Conservation (phyloP, 2,797 vertebrate genomes). For the Pantherophis vulpinus region DNA sequence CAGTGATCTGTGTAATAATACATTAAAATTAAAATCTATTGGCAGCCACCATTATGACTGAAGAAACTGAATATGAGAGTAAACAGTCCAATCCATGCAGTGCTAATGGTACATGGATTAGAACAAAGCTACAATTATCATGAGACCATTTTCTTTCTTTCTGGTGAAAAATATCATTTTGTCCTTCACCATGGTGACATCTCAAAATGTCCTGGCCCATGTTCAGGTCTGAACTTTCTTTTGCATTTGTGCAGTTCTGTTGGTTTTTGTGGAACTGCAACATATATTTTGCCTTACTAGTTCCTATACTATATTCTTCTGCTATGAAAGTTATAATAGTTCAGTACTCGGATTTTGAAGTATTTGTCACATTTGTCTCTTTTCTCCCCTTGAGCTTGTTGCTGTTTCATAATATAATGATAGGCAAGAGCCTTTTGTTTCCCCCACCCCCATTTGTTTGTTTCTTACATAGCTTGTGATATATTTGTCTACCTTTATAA, state of each 20-base stretch:
- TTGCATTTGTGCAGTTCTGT: not conserved
- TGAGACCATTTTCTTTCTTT: conserved; percentile 62
- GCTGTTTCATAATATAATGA: not conserved
- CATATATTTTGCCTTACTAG: not conserved
- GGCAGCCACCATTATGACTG: conserved; percentile 75
- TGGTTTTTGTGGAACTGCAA: not conserved
- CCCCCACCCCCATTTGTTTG: not conserved
- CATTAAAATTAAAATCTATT: conserved; percentile 79
- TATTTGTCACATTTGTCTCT: not conserved
- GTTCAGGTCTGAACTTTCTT: not conserved
- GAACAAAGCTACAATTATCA: conserved; percentile 71
- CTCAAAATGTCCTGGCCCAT: not conserved
- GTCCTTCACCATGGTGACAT: not conserved
- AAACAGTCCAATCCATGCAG: conserved; percentile 75
- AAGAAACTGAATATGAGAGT: conserved; percentile 73
- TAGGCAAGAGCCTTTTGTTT: not conserved
- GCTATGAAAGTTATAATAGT: not conserved
- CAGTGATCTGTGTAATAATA: conserved; percentile 79
- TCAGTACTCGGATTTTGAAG: not conserved
- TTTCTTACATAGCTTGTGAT: not conserved
- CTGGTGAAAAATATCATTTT: conserved; percentile 21
- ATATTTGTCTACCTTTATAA: not conserved
- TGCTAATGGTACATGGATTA: conserved; percentile 74
- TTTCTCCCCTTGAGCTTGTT: not conserved
- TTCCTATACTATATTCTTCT: not conserved